Evolutionary conservation across 1,140 invertebrate species (phyloP).

Genomic region (Zaprionus gabonicus): DNA sequence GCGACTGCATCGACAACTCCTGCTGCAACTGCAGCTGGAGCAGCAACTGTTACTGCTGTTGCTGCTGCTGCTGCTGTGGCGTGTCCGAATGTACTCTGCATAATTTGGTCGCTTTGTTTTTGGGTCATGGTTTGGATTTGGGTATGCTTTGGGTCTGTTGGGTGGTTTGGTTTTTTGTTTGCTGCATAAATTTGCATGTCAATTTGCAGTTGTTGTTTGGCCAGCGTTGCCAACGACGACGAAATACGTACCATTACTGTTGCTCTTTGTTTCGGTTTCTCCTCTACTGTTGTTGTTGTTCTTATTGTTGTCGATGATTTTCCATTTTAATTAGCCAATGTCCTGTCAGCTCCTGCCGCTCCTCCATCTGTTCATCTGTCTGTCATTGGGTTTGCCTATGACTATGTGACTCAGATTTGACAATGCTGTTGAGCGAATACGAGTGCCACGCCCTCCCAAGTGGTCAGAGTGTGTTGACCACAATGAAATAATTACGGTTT

Average conservation of each 20-base stretch:
- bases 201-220: conserved; percentile 50
- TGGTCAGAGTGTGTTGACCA: background rate
- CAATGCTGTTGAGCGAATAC: conserved; percentile 4
- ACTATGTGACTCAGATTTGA: background rate
- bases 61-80: conserved; percentile 17
- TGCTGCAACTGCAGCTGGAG: conserved; percentile 20
- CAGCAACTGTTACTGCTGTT: conserved; percentile 9
- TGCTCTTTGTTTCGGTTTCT: conserved; percentile 4
- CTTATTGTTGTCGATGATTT: conserved; percentile 55
- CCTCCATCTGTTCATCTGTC: background rate
- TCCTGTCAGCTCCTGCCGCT: conserved; percentile 56
- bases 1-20: conserved; percentile 6
- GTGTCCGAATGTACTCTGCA: conserved; percentile 50
- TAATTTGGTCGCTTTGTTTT: conserved; percentile 69
- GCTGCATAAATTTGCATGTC: conserved; percentile 73
- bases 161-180: conserved; percentile 50
- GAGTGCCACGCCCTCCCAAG: background rate
- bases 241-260: conserved; percentile 32
- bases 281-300: conserved; percentile 30
- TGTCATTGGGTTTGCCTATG: background rate
- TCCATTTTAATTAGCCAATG: conserved; percentile 75
- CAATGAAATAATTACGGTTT: conserved; percentile 6
- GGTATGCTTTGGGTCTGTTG: conserved; percentile 18
- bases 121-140: conserved; percentile 38
- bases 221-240: conserved; percentile 16